Evolutionary conservation across 1,140 invertebrate genomes (phyloP), one percentile per base, ranked within the genome.

Genomic region (Zaprionus lachaisei): DNA sequence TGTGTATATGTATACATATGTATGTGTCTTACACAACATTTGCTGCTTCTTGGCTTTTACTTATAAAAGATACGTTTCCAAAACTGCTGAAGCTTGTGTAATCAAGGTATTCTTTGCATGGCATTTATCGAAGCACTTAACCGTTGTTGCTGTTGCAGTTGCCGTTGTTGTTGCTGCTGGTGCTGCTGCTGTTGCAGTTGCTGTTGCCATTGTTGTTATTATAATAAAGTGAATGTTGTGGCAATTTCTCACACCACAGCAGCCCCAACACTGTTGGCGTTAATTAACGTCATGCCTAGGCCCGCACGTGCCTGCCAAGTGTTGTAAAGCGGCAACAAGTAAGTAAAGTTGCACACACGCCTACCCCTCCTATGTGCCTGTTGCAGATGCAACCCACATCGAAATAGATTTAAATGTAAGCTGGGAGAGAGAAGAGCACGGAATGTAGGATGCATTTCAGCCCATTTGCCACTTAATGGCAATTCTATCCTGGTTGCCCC

Each of bases 241-340:
- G 61, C 14, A 51, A 22, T 64, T 64, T 22, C 62, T 37, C 47
- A 37, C 47, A 51, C 20, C 22, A 12, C 49, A 28, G 22, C 37
- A 22, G 47, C 15, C 24, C 14, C 38, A 31, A 63, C 31, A 26
- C 57, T 47, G 54, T 15, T 26, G 63, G 49, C 15, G 51, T 55
- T 65, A 55, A 65, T 65, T 55, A 55, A 31, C 38, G 15, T 24
- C 34, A 51, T 44, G 57, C 22, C 58, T 20, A 9, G 47, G 47
- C 20, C 47, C 47, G 47, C 9, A 51, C 20, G 20, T 41, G 17
- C 1, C 47, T 11, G 47, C 47, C 51, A 55, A 47, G 51, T 34
- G 55, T 34, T 38, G 49, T 17, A 17, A 63, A 75, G 70, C 75
- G 71, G 67, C 78, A 66, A 76, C 78, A 64, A 51, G 71, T 60